Evolutionary conservation across 37 sponge, comb jelly and placozoan genomes (phyloP).

Genomic region (Lycopodina hypogea): DNA sequence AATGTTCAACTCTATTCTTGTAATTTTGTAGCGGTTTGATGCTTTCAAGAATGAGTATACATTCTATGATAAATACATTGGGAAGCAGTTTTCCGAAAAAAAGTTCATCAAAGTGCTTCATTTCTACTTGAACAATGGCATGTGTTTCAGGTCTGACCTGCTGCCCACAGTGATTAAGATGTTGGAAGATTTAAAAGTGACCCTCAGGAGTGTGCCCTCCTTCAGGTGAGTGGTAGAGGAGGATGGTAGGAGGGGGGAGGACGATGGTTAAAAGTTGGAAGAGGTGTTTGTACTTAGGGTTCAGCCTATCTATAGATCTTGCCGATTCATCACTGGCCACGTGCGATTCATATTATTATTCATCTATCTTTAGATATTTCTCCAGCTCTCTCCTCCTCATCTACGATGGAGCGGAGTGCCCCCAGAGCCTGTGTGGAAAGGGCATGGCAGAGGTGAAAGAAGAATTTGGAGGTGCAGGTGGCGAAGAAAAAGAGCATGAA

Average conservation of each 20-base stretch:
- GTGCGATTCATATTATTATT: too few species aligned
- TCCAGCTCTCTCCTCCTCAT: conserved; percentile 77
- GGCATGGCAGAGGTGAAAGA: not conserved
- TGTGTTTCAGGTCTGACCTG: conserved; percentile 34
- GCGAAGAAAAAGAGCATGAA: too few species aligned
- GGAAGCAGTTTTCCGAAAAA: conserved; percentile 26
- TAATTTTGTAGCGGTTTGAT: conserved; percentile 34
- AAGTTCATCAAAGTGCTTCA: conserved; percentile 28
- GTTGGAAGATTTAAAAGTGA: conserved; percentile 33
- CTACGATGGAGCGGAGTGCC: conserved; percentile 62
- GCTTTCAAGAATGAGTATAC: conserved; percentile 24
- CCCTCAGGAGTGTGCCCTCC: conserved; percentile 23
- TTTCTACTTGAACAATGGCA: conserved; percentile 46
- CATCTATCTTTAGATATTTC: conserved; percentile 33
- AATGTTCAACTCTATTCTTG: too few species aligned
- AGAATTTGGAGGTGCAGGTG: too few species aligned
- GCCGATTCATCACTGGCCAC: too few species aligned
- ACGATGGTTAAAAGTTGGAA: too few species aligned
- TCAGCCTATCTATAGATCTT: too few species aligned
- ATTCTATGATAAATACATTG: conserved; percentile 64
- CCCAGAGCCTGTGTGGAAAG: not conserved
- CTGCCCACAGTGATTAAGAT: conserved; percentile 28
- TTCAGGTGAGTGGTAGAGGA: conserved; percentile 31
- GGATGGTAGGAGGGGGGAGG: too few species aligned
- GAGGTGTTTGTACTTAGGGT: too few species aligned